Evolutionary conservation across 1,140 invertebrate genomes (phyloP).

Genomic region (Pogonomyrmex barbatus): DNA sequence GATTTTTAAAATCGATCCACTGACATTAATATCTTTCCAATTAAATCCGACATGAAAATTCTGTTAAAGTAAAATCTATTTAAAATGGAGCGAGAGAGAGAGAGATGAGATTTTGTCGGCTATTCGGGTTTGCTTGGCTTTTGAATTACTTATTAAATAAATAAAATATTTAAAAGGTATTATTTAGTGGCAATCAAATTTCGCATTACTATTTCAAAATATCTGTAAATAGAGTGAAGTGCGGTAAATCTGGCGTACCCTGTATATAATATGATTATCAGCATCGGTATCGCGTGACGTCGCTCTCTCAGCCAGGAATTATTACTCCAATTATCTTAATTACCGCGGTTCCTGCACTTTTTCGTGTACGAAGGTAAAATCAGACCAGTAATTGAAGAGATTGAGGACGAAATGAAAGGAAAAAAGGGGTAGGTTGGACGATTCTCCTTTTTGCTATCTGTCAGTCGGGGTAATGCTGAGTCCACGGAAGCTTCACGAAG

Average conservation of each 20-base stretch:
- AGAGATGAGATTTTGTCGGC: neutral
- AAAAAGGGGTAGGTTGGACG: constrained; percentile 30
- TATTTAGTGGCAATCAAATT: neutral
- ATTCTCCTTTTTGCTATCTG: constrained; percentile 41
- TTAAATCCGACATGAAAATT: neutral
- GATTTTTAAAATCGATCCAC: constrained; percentile 9
- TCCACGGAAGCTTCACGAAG: neutral
- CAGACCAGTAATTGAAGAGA: constrained; percentile 22
- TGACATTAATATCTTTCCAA: constrained; percentile 11
- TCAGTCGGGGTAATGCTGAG: constrained; percentile 10
- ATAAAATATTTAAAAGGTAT: neutral
- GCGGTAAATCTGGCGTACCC: neutral
- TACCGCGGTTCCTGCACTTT: constrained; percentile 71
- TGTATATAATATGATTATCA: constrained; percentile 71
- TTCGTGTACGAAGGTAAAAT: constrained; percentile 61
- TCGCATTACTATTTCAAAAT: constrained; percentile 19
- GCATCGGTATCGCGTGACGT: constrained; percentile 78
- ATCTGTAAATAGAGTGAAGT: neutral
- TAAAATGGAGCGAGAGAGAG: neutral
- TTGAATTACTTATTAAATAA: neutral
- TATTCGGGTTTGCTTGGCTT: neutral
- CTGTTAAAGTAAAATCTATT: constrained; percentile 15
- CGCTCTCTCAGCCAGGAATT: constrained; percentile 74
- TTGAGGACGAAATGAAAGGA: constrained; percentile 12
- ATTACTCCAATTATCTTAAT: constrained; percentile 83